A percentile compares a stretch with the other conserved stretches of the same genome.
phyloP scores from a whole-genome alignment of 2,797 vertebrate species.

The Danio albolineatus region DNA sequence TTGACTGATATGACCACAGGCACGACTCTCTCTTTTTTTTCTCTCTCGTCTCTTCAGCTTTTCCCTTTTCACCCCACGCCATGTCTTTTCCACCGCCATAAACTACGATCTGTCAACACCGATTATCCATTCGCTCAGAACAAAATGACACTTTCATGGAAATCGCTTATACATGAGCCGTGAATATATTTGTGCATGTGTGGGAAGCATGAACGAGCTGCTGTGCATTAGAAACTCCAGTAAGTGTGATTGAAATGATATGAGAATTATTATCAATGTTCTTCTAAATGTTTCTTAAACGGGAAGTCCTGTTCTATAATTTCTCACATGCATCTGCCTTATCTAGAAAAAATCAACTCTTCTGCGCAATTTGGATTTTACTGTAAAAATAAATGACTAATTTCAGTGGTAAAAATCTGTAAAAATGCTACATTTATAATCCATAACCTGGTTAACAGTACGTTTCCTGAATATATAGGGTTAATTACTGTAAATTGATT shows the following conservation, averaged over 20 bases:
- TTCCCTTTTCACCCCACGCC: constrained; percentile 48
- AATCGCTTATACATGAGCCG: constrained; percentile 66
- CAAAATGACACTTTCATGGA: constrained; percentile 53
- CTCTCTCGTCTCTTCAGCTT: constrained; percentile 28
- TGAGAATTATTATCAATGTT: background rate
- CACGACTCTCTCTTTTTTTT: background rate
- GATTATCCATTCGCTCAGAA: constrained; percentile 62
- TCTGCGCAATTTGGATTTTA: constrained; percentile 9
- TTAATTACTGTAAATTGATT: too few species aligned
- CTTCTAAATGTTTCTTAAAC: background rate
- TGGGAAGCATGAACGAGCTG: background rate
- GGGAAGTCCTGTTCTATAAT: background rate
- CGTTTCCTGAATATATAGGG: too few species aligned
- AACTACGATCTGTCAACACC: constrained; percentile 63
- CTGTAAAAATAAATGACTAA: too few species aligned
- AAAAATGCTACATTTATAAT: too few species aligned
- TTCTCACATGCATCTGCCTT: background rate
- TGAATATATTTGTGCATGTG: constrained; percentile 29
- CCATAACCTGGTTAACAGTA: too few species aligned
- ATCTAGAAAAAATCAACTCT: constrained; percentile 14
- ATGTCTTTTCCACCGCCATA: constrained; percentile 21
- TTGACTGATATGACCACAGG: constrained; percentile 55
- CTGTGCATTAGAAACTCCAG: background rate
- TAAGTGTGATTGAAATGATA: background rate
- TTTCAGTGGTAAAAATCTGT: too few species aligned